Conservation (phyloP, 2,888 invertebrate species). For the Rotaria socialis region DNA sequence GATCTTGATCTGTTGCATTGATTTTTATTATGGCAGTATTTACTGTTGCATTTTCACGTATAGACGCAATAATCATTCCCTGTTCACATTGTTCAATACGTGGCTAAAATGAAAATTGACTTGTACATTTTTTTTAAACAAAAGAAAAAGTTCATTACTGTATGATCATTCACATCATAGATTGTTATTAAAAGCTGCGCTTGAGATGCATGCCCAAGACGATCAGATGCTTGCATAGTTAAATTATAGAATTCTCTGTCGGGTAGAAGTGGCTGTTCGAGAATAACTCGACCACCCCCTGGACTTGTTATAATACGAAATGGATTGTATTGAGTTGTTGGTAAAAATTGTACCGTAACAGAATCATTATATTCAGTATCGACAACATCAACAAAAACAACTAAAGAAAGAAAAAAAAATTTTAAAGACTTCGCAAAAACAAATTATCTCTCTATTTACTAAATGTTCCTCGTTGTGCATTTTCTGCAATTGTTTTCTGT, state of each 20-base stretch:
- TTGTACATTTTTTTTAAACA: background rate
- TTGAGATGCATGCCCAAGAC: background rate
- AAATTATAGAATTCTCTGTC: conserved; percentile 25
- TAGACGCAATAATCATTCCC: background rate
- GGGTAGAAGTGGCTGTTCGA: background rate
- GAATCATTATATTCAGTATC: conserved; percentile 30
- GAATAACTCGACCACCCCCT: conserved; percentile 11
- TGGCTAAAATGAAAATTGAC: background rate
- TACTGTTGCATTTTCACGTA: conserved; percentile 17
- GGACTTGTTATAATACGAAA: conserved; percentile 34
- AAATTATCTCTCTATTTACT: background rate
- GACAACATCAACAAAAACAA: conserved; percentile 15
- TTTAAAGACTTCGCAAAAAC: background rate
- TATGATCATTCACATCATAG: conserved; percentile 35
- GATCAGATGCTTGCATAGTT: conserved; percentile 9
- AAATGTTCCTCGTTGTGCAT: conserved; percentile 26
- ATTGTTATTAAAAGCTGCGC: conserved; percentile 17
- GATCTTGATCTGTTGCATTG: conserved; percentile 67
- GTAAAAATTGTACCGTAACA: conserved; percentile 5
- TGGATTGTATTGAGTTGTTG: background rate
- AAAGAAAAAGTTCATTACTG: background rate
- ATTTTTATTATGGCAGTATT: background rate
- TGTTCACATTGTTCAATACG: conserved; percentile 20
- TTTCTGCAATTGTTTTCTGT: conserved; percentile 32
- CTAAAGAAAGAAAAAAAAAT: background rate